phyloP scores from a whole-genome alignment of 2,888 invertebrate genomes.

The Cremastobaeus sp. region DNA sequence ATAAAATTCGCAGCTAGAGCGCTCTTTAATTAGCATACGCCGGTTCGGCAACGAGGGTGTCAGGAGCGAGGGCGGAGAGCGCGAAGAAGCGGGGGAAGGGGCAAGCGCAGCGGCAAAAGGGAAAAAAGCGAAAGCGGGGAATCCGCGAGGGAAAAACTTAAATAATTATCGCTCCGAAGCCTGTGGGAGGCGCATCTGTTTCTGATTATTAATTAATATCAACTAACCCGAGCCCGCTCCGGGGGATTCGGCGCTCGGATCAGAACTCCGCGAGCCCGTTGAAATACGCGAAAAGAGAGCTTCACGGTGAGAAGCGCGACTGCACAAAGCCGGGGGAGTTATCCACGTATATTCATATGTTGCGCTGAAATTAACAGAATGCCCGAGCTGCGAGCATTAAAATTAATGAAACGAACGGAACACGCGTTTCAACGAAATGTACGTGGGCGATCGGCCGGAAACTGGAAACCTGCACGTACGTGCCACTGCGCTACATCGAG shows the following conservation, averaged over 20 bases:
- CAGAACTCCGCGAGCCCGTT: conserved; percentile 38
- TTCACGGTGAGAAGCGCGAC: conserved; percentile 2
- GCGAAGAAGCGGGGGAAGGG: neutral
- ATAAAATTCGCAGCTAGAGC: conserved; percentile 70
- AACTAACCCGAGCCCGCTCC: conserved; percentile 70
- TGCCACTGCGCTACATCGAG: conserved; percentile 58
- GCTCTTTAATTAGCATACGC: conserved; percentile 74
- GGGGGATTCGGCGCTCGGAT: conserved; percentile 49
- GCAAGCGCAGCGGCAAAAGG: conserved; percentile 15
- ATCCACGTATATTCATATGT: conserved; percentile 71
- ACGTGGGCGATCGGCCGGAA: conserved; percentile 75
- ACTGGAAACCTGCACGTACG: conserved; percentile 69
- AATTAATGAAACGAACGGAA: conserved; percentile 77
- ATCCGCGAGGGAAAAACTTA: conserved; percentile 67
- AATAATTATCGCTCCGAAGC: conserved; percentile 75
- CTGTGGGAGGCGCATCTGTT: conserved; percentile 74
- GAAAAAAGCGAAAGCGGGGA: conserved; percentile 29
- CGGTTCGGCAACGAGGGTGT: conserved; percentile 26
- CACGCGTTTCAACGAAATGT: conserved; percentile 75
- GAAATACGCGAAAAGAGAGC: conserved; percentile 57
- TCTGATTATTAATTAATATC: conserved; percentile 78
- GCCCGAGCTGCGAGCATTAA: conserved; percentile 72
- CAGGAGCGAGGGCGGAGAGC: conserved; percentile 10
- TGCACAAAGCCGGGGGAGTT: conserved; percentile 52
- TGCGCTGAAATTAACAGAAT: conserved; percentile 74